phyloP scores from a whole-genome alignment of 2,797 vertebrate genomes.

The Jordanella pulchra region DNA sequence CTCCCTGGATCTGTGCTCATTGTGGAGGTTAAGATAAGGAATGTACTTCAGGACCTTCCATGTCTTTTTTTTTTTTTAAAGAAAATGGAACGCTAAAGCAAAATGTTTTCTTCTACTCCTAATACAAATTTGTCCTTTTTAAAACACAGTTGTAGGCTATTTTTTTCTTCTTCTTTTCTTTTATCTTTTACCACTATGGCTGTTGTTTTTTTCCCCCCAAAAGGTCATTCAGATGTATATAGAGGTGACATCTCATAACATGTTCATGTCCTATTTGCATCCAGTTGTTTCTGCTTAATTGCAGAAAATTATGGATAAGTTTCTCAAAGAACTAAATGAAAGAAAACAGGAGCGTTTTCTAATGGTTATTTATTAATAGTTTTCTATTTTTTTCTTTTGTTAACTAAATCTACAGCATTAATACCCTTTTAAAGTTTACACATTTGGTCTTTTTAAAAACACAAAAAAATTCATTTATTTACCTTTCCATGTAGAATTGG shows the following conservation, averaged over 20 bases:
- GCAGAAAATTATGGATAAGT: not conserved
- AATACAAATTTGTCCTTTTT: constrained; percentile 15
- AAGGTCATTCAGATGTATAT: not conserved
- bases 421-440: not conserved
- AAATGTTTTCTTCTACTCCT: constrained; percentile 7
- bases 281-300: not conserved
- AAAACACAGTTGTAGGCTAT: not conserved
- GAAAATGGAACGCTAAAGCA: constrained; percentile 9
- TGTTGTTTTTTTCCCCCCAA: not conserved
- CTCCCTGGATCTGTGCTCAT: not conserved
- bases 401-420: not conserved
- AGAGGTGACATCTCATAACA: not conserved
- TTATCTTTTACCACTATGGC: not conserved
- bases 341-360: not conserved
- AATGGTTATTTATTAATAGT: not conserved
- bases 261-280: not conserved
- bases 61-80: constrained; percentile 18
- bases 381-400: not conserved
- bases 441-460: not conserved
- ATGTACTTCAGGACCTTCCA: constrained; percentile 23
- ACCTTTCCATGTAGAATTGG: no score
- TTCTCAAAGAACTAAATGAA: not conserved
- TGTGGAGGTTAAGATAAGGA: constrained; percentile 4
- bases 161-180: not conserved
- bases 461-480: not conserved